Percentiles rank a stretch among this genome's conserved stretches.
Evolutionary conservation across 30 jellyfish, hydroid and myxozoan genomes (phyloP).

Genomic region (Aurelia aurita): DNA sequence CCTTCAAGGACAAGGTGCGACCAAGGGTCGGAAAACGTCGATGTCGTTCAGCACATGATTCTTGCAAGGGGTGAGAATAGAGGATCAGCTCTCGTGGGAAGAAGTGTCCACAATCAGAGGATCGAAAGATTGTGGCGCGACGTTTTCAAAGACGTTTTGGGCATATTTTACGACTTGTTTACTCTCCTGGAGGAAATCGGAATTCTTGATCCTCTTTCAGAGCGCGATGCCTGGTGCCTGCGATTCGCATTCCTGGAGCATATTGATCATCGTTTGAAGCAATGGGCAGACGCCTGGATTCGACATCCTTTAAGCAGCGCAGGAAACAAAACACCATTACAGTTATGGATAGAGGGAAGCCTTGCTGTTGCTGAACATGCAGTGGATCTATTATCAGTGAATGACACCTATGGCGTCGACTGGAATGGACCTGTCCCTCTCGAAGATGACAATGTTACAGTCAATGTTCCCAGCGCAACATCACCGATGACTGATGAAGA

Average conservation of each 20-base stretch:
- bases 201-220: conserved; percentile 60
- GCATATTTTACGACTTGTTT: conserved; percentile 42
- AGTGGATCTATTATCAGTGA: neutral
- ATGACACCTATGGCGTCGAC: conserved; percentile 24
- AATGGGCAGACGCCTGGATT: conserved; percentile 8
- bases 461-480: neutral
- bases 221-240: conserved; percentile 22
- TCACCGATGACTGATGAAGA: neutral
- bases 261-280: conserved; percentile 1
- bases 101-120: conserved; percentile 75
- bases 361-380: neutral
- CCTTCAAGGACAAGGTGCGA: conserved; percentile 73
- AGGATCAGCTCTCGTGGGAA: conserved; percentile 73
- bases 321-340: conserved; percentile 26
- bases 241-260: neutral
- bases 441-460: conserved; percentile 24
- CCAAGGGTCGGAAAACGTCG: conserved; percentile 68
- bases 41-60: conserved; percentile 61
- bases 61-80: conserved; percentile 38
- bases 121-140: conserved; percentile 74
- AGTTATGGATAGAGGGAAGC: conserved; percentile 21
- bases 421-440: conserved; percentile 45
- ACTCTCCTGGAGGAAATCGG: conserved; percentile 64
- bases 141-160: conserved; percentile 53
- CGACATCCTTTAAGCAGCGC: conserved; percentile 6